Conservation (phyloP, 2,113 vertebrate species). For the Vulpes ferrilata region DNA sequence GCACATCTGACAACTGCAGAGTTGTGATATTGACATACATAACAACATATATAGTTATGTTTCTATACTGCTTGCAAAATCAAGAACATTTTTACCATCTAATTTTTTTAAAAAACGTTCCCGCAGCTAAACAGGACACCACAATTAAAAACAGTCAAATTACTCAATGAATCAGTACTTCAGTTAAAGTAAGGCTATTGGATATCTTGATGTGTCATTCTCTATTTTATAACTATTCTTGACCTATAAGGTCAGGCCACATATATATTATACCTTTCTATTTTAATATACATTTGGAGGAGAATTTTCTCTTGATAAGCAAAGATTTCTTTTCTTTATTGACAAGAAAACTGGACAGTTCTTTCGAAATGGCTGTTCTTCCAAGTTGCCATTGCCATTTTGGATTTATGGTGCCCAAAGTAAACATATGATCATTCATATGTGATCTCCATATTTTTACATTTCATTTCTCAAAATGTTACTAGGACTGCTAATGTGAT, state of each 20-base stretch:
- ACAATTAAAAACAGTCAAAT: neutral
- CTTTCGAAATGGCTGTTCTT: neutral
- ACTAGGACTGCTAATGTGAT: neutral
- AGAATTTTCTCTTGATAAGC: neutral
- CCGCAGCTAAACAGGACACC: neutral
- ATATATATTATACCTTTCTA: neutral
- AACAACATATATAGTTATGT: neutral
- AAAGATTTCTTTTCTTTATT: neutral
- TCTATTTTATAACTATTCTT: neutral
- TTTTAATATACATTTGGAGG: neutral
- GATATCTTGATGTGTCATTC: neutral
- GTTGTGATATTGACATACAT: neutral
- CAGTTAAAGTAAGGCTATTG: neutral
- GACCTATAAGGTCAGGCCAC: neutral
- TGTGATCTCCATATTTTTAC: neutral
- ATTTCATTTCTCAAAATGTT: constrained; percentile 23
- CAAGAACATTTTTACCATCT: neutral
- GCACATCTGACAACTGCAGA: neutral
- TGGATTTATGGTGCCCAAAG: neutral
- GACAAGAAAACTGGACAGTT: neutral
- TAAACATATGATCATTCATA: neutral
- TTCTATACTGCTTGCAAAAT: neutral
- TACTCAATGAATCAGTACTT: neutral
- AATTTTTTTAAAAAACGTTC: neutral
- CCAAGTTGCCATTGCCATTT: neutral